Evolutionary conservation across 2,113 vertebrate genomes (phyloP), one percentile per base, ranked within the genome.

Genomic region (Zosterops pallidus): DNA sequence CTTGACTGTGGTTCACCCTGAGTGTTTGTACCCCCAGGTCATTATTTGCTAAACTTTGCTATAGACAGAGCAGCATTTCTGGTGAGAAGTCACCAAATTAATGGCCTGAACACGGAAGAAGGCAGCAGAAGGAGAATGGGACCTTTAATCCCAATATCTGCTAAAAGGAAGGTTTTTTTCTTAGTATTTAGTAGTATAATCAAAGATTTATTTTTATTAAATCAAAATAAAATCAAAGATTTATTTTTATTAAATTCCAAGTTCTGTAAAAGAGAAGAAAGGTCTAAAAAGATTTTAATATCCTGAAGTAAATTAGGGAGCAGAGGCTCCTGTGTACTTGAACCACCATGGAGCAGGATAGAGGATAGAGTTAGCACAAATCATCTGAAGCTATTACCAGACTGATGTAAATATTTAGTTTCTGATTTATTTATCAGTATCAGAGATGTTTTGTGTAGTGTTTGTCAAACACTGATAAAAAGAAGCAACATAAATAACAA

Each of bases 321-420:
- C 70, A 60, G 76, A 79, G 41, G 33, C 7, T 49, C 35, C 21
- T 0, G 0, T 2, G 8, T 8, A 47, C 31, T 5, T 11, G 55
- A 64, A 44, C 60, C 42, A 79, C 5, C 4, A 19, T 2, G 18
- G 44, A 53, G 39, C 22, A 49, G 44, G 22, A 53, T 5, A 44
- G 44, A 76, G 35, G 19, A 53, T 8, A 33, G 41, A 64, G 33
- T 37, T 8, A 42, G 41, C 29, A 31, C 22, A 82, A 59, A 29
- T 59, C 24, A 46, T 12, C 16, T 26, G 35, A 37, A 29, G n/a
- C 14, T 81, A 18, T 26, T 39, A n/a, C 25, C 29, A 11, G 6
- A 9, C 1, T 18, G 14, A 72, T 33, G 49, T 4, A 17, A 15
- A 16, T 31, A 49, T 49, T 71, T 71, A 1, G 13, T 62, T 80